These are phyloP conservation scores for Vesta saturnalis DNA, from an alignment of 2,888 invertebrate species.

Conservation along the genomic window DNA sequence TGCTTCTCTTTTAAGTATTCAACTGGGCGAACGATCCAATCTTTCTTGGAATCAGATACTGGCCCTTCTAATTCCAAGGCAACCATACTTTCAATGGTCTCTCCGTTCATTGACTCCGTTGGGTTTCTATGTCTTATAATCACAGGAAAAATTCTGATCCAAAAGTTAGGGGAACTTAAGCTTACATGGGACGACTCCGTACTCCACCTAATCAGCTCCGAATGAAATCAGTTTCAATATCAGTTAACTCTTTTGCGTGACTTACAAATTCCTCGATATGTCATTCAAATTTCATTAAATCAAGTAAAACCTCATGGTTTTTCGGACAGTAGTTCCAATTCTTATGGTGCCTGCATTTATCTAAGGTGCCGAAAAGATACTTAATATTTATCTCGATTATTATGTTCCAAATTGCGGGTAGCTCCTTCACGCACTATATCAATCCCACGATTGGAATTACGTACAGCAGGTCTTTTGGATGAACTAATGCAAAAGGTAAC, in stretches of 20 bases:
- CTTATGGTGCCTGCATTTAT: neutral
- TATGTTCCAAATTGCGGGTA: no score
- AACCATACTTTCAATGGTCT: neutral
- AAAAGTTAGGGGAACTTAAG: neutral
- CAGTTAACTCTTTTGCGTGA: neutral
- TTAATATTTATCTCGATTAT: neutral
- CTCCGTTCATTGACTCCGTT: neutral
- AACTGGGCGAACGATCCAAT: neutral
- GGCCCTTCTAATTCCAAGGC: neutral
- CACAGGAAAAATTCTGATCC: neutral
- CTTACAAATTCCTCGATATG: no score
- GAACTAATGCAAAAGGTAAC: slow-evolving; percentile 3
- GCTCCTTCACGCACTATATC: neutral
- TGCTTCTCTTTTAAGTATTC: no score
- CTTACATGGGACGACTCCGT: neutral
- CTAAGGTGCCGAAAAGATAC: neutral
- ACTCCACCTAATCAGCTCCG: no score
- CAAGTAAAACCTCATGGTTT: neutral
- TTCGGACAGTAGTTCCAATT: no score
- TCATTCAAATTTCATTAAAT: neutral
- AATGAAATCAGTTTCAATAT: neutral
- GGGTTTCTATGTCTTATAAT: neutral
- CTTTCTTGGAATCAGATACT: neutral
- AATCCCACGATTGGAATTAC: neutral
- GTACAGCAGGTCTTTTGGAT: neutral